Conservation (phyloP, 37 sponge, comb jelly and placozoan species). For the Axinella damicornis region DNA sequence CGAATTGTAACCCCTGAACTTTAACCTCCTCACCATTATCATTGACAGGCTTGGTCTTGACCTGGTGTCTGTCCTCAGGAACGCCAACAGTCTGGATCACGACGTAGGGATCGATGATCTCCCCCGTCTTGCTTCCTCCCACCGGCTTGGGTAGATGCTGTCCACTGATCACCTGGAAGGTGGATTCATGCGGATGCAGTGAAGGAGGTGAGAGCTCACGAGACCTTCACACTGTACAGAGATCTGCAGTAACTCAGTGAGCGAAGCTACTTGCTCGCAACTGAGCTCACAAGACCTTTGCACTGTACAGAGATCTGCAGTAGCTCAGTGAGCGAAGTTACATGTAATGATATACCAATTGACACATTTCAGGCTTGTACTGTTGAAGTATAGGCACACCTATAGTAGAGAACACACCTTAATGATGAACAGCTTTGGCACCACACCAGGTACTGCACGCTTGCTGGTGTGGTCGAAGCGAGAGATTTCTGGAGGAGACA, state of each 20-base stretch:
- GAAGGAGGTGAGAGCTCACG: too few relatives aligned
- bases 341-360: too few relatives aligned
- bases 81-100: slow-evolving; percentile 49
- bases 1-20: too few relatives aligned
- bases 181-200: background rate
- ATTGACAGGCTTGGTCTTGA: slow-evolving; percentile 44
- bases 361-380: too few relatives aligned
- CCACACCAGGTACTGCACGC: background rate
- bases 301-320: too few relatives aligned
- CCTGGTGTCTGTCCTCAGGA: slow-evolving; percentile 25
- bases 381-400: too few relatives aligned
- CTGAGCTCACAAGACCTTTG: too few relatives aligned
- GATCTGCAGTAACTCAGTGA: too few relatives aligned
- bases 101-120: slow-evolving; percentile 80
- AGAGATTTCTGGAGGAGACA: slow-evolving; percentile 6
- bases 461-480: slow-evolving; percentile 17
- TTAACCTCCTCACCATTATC: slow-evolving; percentile 43
- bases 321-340: too few relatives aligned
- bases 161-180: slow-evolving; percentile 46
- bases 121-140: slow-evolving; percentile 44
- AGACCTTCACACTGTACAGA: too few relatives aligned
- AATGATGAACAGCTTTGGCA: slow-evolving; percentile 11
- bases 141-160: slow-evolving; percentile 49
- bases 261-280: too few relatives aligned
- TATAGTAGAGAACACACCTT: background rate